Evolutionary conservation across 2,797 vertebrate species (phyloP).

Genomic region (Anableps anableps): DNA sequence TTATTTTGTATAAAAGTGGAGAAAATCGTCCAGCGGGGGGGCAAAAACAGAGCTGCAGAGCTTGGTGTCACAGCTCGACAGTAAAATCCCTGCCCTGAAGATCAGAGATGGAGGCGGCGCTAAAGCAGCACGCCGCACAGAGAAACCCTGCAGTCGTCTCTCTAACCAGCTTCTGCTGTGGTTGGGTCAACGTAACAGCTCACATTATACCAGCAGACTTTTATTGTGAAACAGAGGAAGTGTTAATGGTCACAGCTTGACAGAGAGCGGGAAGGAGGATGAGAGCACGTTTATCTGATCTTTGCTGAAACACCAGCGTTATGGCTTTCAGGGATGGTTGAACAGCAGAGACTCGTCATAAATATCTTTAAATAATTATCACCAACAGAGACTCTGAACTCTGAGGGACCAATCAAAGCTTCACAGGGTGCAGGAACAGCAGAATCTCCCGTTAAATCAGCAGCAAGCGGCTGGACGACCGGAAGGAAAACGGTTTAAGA

Average conservation of each 20-base stretch:
- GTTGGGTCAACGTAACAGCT: background rate
- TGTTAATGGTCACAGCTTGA: background rate
- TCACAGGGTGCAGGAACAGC: background rate
- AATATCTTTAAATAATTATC: conserved; percentile 6
- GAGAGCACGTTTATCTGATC: background rate
- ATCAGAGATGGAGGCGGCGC: background rate
- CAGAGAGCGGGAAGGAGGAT: background rate
- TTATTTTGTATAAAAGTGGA: conserved; percentile 69
- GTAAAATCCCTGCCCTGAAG: background rate
- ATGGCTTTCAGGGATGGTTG: background rate
- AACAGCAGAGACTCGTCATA: background rate
- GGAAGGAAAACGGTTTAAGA: conserved; percentile 37
- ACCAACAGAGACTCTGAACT: background rate
- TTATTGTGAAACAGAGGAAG: conserved; percentile 10
- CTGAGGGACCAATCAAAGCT: background rate
- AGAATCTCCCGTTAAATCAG: background rate
- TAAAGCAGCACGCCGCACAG: background rate
- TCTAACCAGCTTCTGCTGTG: background rate
- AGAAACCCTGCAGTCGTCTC: background rate
- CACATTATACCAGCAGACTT: background rate
- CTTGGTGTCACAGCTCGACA: background rate
- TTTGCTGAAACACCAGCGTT: background rate
- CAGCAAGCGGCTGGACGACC: background rate
- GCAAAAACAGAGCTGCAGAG: conserved; percentile 10
- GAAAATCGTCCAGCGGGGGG: conserved; percentile 28